phyloP scores from a whole-genome alignment of 92 coral and sea anemone species.

The Ricordea florida region DNA sequence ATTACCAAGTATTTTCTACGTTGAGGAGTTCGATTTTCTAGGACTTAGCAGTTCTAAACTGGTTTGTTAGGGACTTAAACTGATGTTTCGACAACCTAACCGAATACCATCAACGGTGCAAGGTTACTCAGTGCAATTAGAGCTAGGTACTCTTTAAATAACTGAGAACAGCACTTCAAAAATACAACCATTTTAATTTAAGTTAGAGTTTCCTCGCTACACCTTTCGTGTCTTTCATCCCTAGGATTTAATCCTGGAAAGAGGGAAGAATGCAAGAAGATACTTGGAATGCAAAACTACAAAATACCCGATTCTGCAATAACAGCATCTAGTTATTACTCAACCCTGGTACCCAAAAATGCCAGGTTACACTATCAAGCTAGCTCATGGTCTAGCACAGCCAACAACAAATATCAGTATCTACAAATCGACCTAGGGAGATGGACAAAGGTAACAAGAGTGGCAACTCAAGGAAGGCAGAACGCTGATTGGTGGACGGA shows the following conservation, averaged over 20 bases:
- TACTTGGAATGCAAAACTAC: slow-evolving; percentile 22
- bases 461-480: slow-evolving; percentile 40
- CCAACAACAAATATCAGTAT: neutral
- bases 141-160: too few relatives aligned
- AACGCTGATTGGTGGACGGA: slow-evolving; percentile 10
- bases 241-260: neutral
- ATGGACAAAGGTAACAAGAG: slow-evolving; percentile 13
- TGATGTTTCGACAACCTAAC: too few relatives aligned
- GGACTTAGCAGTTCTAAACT: too few relatives aligned
- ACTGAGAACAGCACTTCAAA: too few relatives aligned
- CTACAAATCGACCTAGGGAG: slow-evolving; percentile 34
- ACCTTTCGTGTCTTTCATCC: too few relatives aligned
- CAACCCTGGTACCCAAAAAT: neutral
- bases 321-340: neutral
- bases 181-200: too few relatives aligned
- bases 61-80: too few relatives aligned
- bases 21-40: too few relatives aligned
- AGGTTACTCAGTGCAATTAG: too few relatives aligned
- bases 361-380: slow-evolving; percentile 20
- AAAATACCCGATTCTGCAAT: slow-evolving; percentile 29
- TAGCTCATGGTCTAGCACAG: slow-evolving; percentile 4
- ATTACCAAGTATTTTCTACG: too few relatives aligned
- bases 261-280: neutral
- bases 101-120: too few relatives aligned
- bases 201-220: too few relatives aligned